phyloP scores from a whole-genome alignment of 2,797 vertebrate species.

The Chaunax sp. region DNA sequence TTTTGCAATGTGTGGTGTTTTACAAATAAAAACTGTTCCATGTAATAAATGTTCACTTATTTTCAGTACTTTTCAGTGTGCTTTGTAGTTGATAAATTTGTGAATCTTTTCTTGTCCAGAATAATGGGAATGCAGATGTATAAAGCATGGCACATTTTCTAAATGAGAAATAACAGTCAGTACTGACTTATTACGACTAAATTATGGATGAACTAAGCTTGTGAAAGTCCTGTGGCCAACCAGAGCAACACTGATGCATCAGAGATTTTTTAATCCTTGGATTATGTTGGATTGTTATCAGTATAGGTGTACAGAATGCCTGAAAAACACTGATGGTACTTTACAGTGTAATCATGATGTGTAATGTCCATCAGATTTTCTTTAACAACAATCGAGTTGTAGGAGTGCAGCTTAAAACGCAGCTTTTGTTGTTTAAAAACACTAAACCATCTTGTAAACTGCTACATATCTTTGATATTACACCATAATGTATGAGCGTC shows the following conservation, averaged over 20 bases:
- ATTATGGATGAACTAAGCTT: not conserved
- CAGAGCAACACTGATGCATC: not conserved
- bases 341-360: not conserved
- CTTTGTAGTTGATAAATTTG: not conserved
- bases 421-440: not conserved
- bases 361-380: no score
- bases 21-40: conserved; percentile 28
- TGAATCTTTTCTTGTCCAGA: not conserved
- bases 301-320: not conserved
- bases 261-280: not conserved
- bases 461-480: not conserved
- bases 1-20: conserved; percentile 31
- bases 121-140: not conserved
- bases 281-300: not conserved
- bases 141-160: not conserved
- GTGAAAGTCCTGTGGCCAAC: not conserved
- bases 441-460: not conserved
- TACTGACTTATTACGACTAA: not conserved
- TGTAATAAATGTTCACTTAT: conserved; percentile 58
- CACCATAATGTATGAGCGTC: not conserved
- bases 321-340: not conserved
- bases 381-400: no score
- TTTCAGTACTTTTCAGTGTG: conserved; percentile 22
- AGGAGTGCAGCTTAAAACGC: no score
- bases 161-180: not conserved